These are phyloP conservation scores for Torymus texanus DNA, from an alignment of 2,888 invertebrate species.

Conservation along the genomic window DNA sequence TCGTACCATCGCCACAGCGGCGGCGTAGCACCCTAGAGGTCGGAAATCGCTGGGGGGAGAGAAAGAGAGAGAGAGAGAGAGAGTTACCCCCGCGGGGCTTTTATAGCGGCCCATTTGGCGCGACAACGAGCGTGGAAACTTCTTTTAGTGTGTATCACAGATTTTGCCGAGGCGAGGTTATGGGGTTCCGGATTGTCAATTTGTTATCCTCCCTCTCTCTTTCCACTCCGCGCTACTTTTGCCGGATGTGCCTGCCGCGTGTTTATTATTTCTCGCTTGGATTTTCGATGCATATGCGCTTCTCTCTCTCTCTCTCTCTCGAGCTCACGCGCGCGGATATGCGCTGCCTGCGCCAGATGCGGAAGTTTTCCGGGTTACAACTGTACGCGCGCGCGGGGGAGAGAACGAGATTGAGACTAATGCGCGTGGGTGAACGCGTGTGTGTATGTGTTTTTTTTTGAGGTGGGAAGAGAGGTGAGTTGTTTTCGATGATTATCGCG, in stretches of 20 bases:
- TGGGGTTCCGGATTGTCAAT: slow-evolving; percentile 74
- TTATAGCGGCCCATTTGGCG: slow-evolving; percentile 75
- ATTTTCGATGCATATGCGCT: slow-evolving; percentile 38
- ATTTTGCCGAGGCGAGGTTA: slow-evolving; percentile 65
- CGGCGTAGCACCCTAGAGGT: slow-evolving; percentile 27
- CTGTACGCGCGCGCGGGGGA: too few species aligned
- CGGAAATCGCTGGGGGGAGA: slow-evolving; percentile 48
- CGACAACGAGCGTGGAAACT: slow-evolving; percentile 75
- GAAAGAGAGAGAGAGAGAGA: slow-evolving; percentile 23
- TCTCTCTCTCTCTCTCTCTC: too few species aligned
- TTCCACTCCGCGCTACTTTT: too few species aligned
- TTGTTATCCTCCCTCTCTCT: slow-evolving; percentile 66
- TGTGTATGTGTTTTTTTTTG: slow-evolving; percentile 7
- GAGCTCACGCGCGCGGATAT: too few species aligned
- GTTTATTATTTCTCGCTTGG: slow-evolving; percentile 53
- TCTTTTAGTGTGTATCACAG: slow-evolving; percentile 66
- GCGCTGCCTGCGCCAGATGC: too few species aligned
- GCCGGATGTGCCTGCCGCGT: slow-evolving; percentile 53
- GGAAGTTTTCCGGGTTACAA: too few species aligned
- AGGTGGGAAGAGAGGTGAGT: slow-evolving; percentile 15
- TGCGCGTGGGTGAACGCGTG: neutral
- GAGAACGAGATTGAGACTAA: too few species aligned
- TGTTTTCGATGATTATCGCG: neutral
- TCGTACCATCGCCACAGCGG: slow-evolving; percentile 6
- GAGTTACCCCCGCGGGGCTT: slow-evolving; percentile 63